A percentile compares a stretch with the other conserved stretches of the same genome.
Evolutionary conservation across 30 jellyfish, hydroid and myxozoan species (phyloP).

Genomic region (Aurelia coerulea): DNA sequence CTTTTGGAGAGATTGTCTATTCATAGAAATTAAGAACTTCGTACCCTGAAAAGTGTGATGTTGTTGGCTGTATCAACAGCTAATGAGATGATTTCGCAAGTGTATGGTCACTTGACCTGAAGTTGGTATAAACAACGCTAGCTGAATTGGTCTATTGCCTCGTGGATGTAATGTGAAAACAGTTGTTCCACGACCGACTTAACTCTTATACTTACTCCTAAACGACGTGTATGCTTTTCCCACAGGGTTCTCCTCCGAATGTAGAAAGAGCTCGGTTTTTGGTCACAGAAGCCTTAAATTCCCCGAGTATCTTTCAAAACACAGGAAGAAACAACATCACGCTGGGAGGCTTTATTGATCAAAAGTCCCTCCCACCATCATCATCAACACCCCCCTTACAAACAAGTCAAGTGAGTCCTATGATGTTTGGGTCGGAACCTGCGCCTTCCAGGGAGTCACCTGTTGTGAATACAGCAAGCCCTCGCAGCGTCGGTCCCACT

Average conservation of each 20-base stretch:
- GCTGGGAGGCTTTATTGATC: constrained; percentile 87
- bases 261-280: constrained; percentile 94
- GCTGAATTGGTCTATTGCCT: too few relatives aligned
- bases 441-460: constrained; percentile 61
- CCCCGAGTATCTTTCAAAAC: constrained; percentile 92
- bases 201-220: too few relatives aligned
- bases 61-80: too few relatives aligned
- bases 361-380: constrained; percentile 42
- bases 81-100: too few relatives aligned
- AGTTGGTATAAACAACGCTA: too few relatives aligned
- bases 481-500: constrained; percentile 42
- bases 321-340: constrained; percentile 68
- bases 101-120: too few relatives aligned
- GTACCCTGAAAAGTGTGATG: too few relatives aligned
- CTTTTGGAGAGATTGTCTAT: too few relatives aligned
- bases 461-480: constrained; percentile 39
- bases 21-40: too few relatives aligned
- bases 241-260: constrained; percentile 87
- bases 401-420: constrained; percentile 19
- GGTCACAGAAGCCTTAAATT: constrained; percentile 96
- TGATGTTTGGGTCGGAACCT: constrained; percentile 20
- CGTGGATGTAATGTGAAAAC: too few relatives aligned
- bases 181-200: too few relatives aligned
- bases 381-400: constrained; percentile 31
- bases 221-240: too few relatives aligned